Conservation (phyloP, 2,113 vertebrate species). For the Sinocyclocheilus grahami region DNA sequence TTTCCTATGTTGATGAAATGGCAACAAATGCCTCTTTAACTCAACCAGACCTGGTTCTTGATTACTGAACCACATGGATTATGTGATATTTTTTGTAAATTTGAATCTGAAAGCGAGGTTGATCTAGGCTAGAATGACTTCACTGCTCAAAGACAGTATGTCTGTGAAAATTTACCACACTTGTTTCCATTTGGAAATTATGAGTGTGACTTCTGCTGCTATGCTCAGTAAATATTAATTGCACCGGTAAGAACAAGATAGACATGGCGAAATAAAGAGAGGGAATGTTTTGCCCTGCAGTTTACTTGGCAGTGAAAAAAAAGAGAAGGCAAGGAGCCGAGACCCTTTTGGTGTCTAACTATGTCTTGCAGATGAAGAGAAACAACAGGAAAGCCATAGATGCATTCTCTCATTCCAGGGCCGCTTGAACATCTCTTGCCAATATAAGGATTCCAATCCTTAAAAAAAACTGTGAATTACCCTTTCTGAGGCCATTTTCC, state of each 20-base stretch:
- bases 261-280: slow-evolving; percentile 32
- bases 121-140: slow-evolving; percentile 27
- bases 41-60: slow-evolving; percentile 4
- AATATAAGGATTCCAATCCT: slow-evolving; percentile 17
- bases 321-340: slow-evolving; percentile 41
- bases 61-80: neutral
- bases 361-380: slow-evolving; percentile 42
- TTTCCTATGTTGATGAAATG: neutral
- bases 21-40: neutral
- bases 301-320: slow-evolving; percentile 25
- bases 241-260: slow-evolving; percentile 16
- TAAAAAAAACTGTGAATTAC: slow-evolving; percentile 45
- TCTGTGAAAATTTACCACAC: slow-evolving; percentile 13
- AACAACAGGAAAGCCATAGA: slow-evolving; percentile 54
- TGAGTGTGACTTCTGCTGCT: slow-evolving; percentile 12
- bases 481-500: slow-evolving; percentile 56
- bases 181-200: slow-evolving; percentile 33
- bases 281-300: slow-evolving; percentile 29
- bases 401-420: slow-evolving; percentile 57
- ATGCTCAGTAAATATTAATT: slow-evolving; percentile 20
- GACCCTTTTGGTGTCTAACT: slow-evolving; percentile 39
- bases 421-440: slow-evolving; percentile 32
- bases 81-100: neutral
- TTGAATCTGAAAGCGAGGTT: neutral
- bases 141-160: slow-evolving; percentile 10